These are phyloP conservation scores for Platycheirus rosarum DNA, from an alignment of 2,888 invertebrate genomes.

Conservation along the genomic window DNA sequence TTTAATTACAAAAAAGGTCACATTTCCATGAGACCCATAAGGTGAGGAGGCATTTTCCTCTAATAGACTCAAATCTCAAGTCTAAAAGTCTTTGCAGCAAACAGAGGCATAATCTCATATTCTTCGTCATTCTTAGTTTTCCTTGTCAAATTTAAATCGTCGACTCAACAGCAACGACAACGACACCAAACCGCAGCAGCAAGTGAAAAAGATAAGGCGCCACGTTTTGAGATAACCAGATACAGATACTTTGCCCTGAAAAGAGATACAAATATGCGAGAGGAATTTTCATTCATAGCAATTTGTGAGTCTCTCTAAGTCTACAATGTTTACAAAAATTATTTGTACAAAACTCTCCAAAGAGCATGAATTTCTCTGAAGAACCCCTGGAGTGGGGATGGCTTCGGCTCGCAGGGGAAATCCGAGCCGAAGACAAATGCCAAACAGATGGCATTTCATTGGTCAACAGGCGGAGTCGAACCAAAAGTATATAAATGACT, in stretches of 20 bases:
- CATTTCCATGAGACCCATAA: conserved; percentile 69
- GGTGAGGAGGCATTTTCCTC: conserved; percentile 43
- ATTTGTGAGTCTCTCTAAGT: conserved; percentile 48
- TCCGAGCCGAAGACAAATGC: conserved; percentile 69
- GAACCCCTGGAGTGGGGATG: conserved; percentile 53
- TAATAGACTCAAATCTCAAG: conserved; percentile 60
- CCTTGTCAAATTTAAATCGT: conserved; percentile 21
- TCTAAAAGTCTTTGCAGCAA: conserved; percentile 11
- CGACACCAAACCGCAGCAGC: conserved; percentile 5
- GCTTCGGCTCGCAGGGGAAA: conserved; percentile 71
- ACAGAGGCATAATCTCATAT: conserved; percentile 65
- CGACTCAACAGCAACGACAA: no score
- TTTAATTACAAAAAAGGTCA: conserved; percentile 53
- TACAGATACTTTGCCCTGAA: conserved; percentile 40
- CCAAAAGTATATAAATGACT: conserved; percentile 78
- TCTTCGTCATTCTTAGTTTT: conserved; percentile 30
- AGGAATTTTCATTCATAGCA: conserved; percentile 69
- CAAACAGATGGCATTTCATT: conserved; percentile 73
- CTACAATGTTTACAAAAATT: conserved; percentile 73
- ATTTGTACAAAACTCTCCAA: conserved; percentile 52
- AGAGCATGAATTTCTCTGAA: conserved; percentile 23
- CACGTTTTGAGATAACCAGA: conserved; percentile 67
- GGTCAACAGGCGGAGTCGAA: conserved; percentile 78
- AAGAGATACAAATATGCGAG: conserved; percentile 52
- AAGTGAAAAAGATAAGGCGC: conserved; percentile 73